These are phyloP conservation scores for Drosophila eohydei DNA, from an alignment of 2,888 invertebrate genomes.

Conservation along the genomic window DNA sequence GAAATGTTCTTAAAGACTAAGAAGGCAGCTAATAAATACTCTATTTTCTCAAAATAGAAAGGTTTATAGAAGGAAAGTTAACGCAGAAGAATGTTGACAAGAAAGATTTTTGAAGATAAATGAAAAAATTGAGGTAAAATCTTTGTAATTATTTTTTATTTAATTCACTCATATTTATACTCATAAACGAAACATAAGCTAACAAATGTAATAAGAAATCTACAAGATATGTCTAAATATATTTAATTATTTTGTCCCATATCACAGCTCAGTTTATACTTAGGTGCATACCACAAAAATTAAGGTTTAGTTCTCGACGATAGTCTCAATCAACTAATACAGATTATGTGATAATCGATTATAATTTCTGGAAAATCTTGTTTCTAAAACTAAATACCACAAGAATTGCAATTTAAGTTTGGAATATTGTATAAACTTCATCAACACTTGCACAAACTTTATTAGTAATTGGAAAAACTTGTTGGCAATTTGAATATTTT, in stretches of 20 bases:
- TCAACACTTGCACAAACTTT: background rate
- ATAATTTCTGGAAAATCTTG: background rate
- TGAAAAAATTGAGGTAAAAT: background rate
- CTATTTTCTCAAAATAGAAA: conserved; percentile 1
- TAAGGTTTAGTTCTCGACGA: background rate
- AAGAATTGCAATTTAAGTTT: background rate
- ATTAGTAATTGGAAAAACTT: background rate
- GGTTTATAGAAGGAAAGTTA: background rate
- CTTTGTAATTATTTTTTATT: background rate
- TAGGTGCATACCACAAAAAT: background rate
- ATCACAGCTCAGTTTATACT: no score
- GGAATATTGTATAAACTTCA: background rate
- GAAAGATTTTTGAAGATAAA: background rate
- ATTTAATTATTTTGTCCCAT: no score
- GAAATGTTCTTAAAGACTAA: background rate
- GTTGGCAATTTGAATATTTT: background rate
- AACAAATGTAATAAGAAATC: no score
- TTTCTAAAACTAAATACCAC: background rate
- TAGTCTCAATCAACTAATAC: no score
- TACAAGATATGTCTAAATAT: no score
- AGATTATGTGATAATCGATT: no score
- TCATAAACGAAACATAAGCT: no score
- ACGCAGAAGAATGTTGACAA: background rate
- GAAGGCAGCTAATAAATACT: conserved; percentile 23
- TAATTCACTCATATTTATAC: background rate